phyloP scores from a whole-genome alignment of 2,113 vertebrate species.

The Tragelaphus strepsiceros region DNA sequence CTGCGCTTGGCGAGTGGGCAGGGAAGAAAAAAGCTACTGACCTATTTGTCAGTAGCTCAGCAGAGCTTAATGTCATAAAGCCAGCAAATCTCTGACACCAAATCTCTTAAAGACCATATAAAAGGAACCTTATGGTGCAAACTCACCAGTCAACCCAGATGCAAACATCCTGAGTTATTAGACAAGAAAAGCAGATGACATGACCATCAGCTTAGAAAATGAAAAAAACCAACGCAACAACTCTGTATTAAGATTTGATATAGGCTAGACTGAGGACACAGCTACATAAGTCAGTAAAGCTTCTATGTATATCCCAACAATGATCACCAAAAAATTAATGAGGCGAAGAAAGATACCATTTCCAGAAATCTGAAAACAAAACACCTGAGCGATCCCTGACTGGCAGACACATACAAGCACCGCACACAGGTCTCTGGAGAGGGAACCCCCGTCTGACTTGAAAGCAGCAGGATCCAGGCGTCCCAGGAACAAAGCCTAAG shows the following conservation, averaged over 20 bases:
- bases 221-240: neutral
- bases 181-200: neutral
- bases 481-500: neutral
- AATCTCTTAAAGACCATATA: neutral
- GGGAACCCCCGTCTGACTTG: accelerated
- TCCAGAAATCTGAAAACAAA: neutral
- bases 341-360: neutral
- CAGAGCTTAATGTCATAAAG: neutral
- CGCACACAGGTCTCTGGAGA: accelerated
- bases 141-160: neutral
- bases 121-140: neutral
- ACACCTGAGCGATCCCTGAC: accelerated
- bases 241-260: accelerated
- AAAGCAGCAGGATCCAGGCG: accelerated
- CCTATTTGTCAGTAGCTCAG: neutral
- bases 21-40: neutral
- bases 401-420: neutral
- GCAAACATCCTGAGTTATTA: too few species aligned
- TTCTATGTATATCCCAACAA: neutral
- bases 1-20: accelerated
- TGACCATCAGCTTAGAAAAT: neutral
- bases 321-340: neutral
- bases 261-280: too few species aligned
- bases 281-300: accelerated
- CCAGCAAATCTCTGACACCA: neutral